phyloP scores from a whole-genome alignment of 2,888 invertebrate genomes.

The Scaptomyza cyrtandrae region DNA sequence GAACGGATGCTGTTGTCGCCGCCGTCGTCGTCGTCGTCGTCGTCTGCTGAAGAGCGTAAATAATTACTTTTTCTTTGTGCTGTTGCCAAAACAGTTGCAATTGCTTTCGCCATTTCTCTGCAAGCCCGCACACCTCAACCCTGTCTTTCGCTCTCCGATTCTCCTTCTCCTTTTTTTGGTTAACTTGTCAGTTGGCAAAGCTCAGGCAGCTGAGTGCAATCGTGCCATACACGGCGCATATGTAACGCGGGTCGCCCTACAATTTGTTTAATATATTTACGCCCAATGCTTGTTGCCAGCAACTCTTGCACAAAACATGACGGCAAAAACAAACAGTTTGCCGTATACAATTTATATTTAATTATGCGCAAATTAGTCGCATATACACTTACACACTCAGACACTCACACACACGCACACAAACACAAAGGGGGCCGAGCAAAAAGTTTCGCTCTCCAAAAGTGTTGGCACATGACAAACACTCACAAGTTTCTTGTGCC shows the following conservation, averaged over 20 bases:
- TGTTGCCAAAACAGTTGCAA: slow-evolving; percentile 77
- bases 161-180: slow-evolving; percentile 12
- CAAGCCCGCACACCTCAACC: slow-evolving; percentile 2
- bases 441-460: slow-evolving; percentile 56
- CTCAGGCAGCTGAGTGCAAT: slow-evolving; percentile 42
- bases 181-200: slow-evolving; percentile 59
- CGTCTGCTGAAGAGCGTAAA: slow-evolving; percentile 78
- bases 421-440: slow-evolving; percentile 18
- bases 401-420: slow-evolving; percentile 9
- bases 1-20: slow-evolving; percentile 60
- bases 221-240: slow-evolving; percentile 66
- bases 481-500: slow-evolving; percentile 70
- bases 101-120: slow-evolving; percentile 47
- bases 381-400: slow-evolving; percentile 20
- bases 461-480: slow-evolving; percentile 80
- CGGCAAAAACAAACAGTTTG: slow-evolving; percentile 68
- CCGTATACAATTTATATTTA: slow-evolving; percentile 81
- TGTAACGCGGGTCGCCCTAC: slow-evolving; percentile 61
- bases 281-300: slow-evolving; percentile 75
- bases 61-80: slow-evolving; percentile 80
- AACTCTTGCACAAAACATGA: slow-evolving; percentile 26
- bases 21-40: slow-evolving; percentile 62
- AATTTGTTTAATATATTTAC: slow-evolving; percentile 80
- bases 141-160: slow-evolving; percentile 1
- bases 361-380: slow-evolving; percentile 81